Conservation (phyloP, 2,888 invertebrate species). For the Eristalis intricaria region DNA sequence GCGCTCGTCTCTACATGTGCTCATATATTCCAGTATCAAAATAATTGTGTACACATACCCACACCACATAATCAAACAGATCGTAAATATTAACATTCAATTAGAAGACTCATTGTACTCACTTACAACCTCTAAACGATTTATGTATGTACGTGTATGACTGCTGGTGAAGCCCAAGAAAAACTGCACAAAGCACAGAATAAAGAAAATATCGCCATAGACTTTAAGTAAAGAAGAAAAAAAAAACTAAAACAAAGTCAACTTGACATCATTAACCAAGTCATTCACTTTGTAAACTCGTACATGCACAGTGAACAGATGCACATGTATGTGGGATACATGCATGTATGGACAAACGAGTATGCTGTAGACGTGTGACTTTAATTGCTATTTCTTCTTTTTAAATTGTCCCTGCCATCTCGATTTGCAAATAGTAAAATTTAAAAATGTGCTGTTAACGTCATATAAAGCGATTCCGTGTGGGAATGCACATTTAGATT, state of each 20-base stretch:
- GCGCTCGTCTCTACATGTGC: not conserved
- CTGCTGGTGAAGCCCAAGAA: constrained; percentile 22
- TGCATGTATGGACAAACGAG: not conserved
- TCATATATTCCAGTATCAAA: not conserved
- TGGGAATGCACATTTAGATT: not conserved
- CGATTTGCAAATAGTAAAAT: constrained; percentile 6
- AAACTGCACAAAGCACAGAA: constrained; percentile 38
- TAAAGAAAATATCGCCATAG: constrained; percentile 41
- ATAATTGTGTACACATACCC: not conserved
- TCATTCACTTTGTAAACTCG: constrained; percentile 71
- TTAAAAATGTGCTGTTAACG: not conserved
- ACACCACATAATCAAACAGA: not conserved
- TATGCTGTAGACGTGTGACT: not conserved
- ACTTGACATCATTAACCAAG: constrained; percentile 73
- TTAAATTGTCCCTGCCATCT: not conserved
- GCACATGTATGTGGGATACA: not conserved
- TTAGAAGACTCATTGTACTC: constrained; percentile 37
- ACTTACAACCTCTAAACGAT: constrained; percentile 37
- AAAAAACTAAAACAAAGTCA: constrained; percentile 64
- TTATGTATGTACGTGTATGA: constrained; percentile 15
- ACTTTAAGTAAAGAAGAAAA: constrained; percentile 41
- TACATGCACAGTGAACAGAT: constrained; percentile 30
- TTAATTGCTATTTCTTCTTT: constrained; percentile 11
- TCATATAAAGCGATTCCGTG: not conserved
- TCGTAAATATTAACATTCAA: constrained; percentile 22